These are phyloP conservation scores for Gasterosteus nipponicus DNA, from an alignment of 2,113 vertebrate genomes.

Conservation along the genomic window DNA sequence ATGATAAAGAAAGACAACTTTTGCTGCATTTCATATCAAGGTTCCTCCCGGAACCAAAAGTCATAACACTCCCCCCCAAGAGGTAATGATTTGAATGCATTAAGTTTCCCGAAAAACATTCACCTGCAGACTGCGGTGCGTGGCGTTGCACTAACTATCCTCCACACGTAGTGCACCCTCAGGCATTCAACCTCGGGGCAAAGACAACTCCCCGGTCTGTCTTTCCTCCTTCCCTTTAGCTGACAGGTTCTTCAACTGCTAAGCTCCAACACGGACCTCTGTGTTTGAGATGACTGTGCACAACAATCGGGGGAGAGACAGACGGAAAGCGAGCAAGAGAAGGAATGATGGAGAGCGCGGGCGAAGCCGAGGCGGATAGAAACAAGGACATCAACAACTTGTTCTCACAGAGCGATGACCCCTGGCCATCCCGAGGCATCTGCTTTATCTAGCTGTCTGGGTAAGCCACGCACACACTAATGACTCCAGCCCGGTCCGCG, in stretches of 20 bases:
- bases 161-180: constrained; percentile 79
- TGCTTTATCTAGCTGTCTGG: constrained; percentile 81
- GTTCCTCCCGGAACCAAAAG: constrained; percentile 54
- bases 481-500: constrained; percentile 69
- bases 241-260: constrained; percentile 76
- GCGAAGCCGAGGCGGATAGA: constrained; percentile 56
- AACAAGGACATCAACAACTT: constrained; percentile 80
- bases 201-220: constrained; percentile 74
- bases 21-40: constrained; percentile 67
- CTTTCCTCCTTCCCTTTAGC: constrained; percentile 66
- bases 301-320: constrained; percentile 82
- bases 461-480: constrained; percentile 81
- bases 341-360: constrained; percentile 79
- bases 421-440: constrained; percentile 84
- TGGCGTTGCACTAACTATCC: constrained; percentile 74
- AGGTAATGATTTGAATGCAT: constrained; percentile 69
- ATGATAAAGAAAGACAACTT: constrained; percentile 45
- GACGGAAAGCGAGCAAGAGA: constrained; percentile 82
- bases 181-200: constrained; percentile 80
- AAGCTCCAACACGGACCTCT: constrained; percentile 69
- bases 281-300: constrained; percentile 73
- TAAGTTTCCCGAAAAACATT: constrained; percentile 70
- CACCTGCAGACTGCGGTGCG: constrained; percentile 71
- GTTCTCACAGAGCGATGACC: constrained; percentile 80
- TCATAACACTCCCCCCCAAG: constrained; percentile 57